Evolutionary conservation across 2,888 invertebrate genomes (phyloP).

Genomic region (Platerodrilus igneus): DNA sequence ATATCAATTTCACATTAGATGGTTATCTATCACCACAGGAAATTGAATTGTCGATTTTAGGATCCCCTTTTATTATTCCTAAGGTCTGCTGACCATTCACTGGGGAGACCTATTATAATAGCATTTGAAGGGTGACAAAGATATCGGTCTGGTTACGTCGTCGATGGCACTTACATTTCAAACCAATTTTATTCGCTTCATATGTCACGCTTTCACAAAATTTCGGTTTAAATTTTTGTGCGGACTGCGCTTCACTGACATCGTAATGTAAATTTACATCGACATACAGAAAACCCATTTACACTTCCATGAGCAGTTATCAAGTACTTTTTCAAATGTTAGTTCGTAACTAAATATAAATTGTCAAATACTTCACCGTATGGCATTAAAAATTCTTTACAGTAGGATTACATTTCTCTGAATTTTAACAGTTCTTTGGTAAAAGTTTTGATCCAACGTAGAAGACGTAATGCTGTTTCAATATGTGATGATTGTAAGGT

Average conservation of each 20-base stretch:
- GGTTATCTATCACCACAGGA: conserved; percentile 46
- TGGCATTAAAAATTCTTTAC: too few species aligned
- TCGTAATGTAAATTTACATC: too few species aligned
- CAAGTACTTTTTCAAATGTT: too few species aligned
- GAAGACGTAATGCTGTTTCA: too few species aligned
- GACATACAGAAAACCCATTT: too few species aligned
- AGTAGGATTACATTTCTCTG: too few species aligned
- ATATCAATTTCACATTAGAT: conserved; percentile 48
- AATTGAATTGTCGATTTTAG: conserved; percentile 47
- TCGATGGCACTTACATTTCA: conserved; percentile 44
- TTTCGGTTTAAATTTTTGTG: conserved; percentile 39
- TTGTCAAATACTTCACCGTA: too few species aligned
- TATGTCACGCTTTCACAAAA: conserved; percentile 34
- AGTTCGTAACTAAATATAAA: too few species aligned
- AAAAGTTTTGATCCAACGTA: too few species aligned
- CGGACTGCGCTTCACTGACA: conserved; percentile 24
- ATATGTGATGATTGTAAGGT: too few species aligned
- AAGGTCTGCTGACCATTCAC: conserved; percentile 43
- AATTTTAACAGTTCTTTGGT: too few species aligned
- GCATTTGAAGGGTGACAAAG: conserved; percentile 45
- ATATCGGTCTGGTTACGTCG: conserved; percentile 43
- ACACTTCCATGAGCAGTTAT: too few species aligned
- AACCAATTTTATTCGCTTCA: conserved; percentile 47
- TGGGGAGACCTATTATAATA: conserved; percentile 40
- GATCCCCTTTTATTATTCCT: conserved; percentile 44